Percentiles rank a stretch among this genome's conserved stretches.
Conservation (phyloP, 2,113 vertebrate genomes). For the Callaeas wilsoni region DNA sequence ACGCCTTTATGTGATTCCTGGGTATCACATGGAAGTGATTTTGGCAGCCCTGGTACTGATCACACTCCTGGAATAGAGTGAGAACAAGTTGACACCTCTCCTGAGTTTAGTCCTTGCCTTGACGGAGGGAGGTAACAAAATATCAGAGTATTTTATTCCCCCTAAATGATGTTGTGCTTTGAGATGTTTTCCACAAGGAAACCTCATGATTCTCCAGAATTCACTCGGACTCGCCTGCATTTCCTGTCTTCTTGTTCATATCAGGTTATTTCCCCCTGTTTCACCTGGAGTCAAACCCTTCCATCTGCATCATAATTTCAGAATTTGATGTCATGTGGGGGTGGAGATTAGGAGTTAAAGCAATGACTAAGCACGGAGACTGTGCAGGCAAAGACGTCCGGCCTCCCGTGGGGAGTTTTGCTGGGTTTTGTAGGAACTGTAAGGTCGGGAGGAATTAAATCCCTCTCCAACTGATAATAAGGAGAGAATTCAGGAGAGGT, state of each 20-base stretch:
- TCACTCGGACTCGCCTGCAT: neutral
- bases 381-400: neutral
- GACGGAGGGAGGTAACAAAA: neutral
- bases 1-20: neutral
- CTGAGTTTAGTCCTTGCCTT: neutral
- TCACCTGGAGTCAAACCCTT: neutral
- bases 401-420: neutral
- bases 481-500: neutral
- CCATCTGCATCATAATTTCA: neutral
- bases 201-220: too few species aligned
- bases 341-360: conserved; percentile 10
- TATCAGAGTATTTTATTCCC: neutral
- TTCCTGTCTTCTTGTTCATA: neutral
- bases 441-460: neutral
- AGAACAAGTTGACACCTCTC: neutral
- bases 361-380: conserved; percentile 3
- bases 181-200: neutral
- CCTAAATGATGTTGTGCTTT: neutral
- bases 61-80: neutral
- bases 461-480: neutral
- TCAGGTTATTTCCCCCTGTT: neutral
- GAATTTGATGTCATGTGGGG: conserved; percentile 3
- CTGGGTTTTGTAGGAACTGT: neutral
- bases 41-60: neutral
- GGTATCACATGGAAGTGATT: neutral